Conservation (phyloP, 1,140 invertebrate species). For the Marisa cornuarietis region DNA sequence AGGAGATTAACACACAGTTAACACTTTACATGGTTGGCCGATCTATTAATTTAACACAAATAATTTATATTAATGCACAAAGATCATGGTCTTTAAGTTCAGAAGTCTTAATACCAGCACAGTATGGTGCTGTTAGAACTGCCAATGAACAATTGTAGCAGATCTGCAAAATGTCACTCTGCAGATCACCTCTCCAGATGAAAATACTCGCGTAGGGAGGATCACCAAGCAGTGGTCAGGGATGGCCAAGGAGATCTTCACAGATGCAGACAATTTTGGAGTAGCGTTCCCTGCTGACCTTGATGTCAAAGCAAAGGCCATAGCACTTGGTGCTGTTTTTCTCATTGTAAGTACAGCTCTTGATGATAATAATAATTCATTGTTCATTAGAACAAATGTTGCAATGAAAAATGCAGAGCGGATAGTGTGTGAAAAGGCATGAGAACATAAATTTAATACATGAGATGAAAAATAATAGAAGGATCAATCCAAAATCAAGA, state of each 20-base stretch:
- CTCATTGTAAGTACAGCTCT: slow-evolving; percentile 62
- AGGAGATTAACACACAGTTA: too few species aligned
- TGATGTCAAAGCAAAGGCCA: slow-evolving; percentile 83
- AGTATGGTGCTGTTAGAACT: not conserved
- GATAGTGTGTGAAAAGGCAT: too few species aligned
- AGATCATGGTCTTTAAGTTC: not conserved
- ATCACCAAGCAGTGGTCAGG: slow-evolving; percentile 84
- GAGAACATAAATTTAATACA: not conserved
- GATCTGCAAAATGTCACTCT: too few species aligned
- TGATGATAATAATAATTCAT: not conserved
- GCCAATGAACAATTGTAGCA: too few species aligned
- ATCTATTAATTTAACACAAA: too few species aligned
- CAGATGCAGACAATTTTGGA: slow-evolving; percentile 81
- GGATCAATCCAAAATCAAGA: too few species aligned
- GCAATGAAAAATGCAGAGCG: too few species aligned
- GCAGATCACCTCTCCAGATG: slow-evolving; percentile 74
- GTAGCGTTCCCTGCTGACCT: slow-evolving; percentile 83
- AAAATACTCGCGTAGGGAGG: slow-evolving; percentile 72
- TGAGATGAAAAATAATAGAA: too few species aligned
- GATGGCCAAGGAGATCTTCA: slow-evolving; percentile 76
- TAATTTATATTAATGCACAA: too few species aligned
- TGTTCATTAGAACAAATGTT: too few species aligned
- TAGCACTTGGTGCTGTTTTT: slow-evolving; percentile 76
- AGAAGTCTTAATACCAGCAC: not conserved
- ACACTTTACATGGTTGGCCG: too few species aligned